phyloP scores from a whole-genome alignment of 2,888 invertebrate species.

The Altica lythri region DNA sequence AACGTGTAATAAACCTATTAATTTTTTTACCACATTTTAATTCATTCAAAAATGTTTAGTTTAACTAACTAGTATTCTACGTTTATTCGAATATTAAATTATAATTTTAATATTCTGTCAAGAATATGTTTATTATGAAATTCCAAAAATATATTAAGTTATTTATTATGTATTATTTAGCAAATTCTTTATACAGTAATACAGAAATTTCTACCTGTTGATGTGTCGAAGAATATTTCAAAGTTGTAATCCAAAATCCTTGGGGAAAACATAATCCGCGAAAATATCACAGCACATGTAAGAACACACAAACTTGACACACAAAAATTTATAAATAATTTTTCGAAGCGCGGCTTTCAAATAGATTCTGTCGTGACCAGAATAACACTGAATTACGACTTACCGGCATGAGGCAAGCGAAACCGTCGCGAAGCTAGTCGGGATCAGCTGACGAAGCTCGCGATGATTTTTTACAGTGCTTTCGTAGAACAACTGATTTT shows the following conservation, averaged over 20 bases:
- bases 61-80: too few species aligned
- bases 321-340: slow-evolving; percentile 24
- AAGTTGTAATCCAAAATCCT: slow-evolving; percentile 10
- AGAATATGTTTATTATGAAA: too few species aligned
- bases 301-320: slow-evolving; percentile 22
- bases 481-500: too few species aligned
- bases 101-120: too few species aligned
- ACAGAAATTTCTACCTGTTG: slow-evolving; percentile 25
- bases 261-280: slow-evolving; percentile 20
- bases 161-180: neutral
- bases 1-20: too few species aligned
- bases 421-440: slow-evolving; percentile 34
- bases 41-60: too few species aligned
- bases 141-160: neutral
- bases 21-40: too few species aligned
- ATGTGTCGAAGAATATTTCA: neutral
- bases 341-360: slow-evolving; percentile 3
- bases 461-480: slow-evolving; percentile 6
- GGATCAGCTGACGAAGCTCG: slow-evolving; percentile 13
- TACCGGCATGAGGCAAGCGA: slow-evolving; percentile 23
- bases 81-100: too few species aligned
- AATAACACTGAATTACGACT: slow-evolving; percentile 32
- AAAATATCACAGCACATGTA: slow-evolving; percentile 24
- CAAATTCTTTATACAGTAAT: neutral
- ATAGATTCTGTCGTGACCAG: slow-evolving; percentile 21